Conservation (phyloP, 1,140 invertebrate species). For the Aradophagus sp. region DNA sequence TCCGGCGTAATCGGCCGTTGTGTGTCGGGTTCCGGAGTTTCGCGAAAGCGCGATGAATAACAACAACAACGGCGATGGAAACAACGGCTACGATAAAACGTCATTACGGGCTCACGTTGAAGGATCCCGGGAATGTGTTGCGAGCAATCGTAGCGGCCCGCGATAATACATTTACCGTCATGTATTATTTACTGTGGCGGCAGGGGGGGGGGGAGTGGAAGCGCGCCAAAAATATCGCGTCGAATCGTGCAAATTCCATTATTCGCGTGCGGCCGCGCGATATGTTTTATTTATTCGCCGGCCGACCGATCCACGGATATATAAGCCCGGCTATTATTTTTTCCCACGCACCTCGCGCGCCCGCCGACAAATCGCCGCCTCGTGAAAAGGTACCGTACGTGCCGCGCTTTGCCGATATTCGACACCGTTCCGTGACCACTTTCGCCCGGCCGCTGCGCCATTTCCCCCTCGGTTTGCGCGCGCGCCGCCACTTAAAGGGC, state of each 20-base stretch:
- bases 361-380: slow-evolving; percentile 38
- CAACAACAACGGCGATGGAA: too few relatives aligned
- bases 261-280: slow-evolving; percentile 32
- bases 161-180: slow-evolving; percentile 42
- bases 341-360: slow-evolving; percentile 21
- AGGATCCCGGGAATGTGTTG: too few relatives aligned
- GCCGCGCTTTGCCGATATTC: slow-evolving; percentile 22
- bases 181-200: slow-evolving; percentile 44
- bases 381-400: slow-evolving; percentile 41
- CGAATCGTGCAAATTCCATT: slow-evolving; percentile 42
- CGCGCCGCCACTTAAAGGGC: too few relatives aligned
- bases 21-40: too few relatives aligned
- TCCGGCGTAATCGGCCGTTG: too few relatives aligned
- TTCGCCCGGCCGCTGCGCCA: neutral
- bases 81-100: slow-evolving; percentile 15
- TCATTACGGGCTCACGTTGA: slow-evolving; percentile 25
- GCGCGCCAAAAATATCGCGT: slow-evolving; percentile 46
- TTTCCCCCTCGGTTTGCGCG: slow-evolving; percentile 5
- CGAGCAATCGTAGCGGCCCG: neutral
- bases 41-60: too few relatives aligned
- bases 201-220: slow-evolving; percentile 28
- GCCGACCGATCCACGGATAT: slow-evolving; percentile 29
- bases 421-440: slow-evolving; percentile 8
- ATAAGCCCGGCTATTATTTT: slow-evolving; percentile 35
- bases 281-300: slow-evolving; percentile 43